phyloP scores from a whole-genome alignment of 2,888 invertebrate genomes.

The Drosophila rubida region DNA sequence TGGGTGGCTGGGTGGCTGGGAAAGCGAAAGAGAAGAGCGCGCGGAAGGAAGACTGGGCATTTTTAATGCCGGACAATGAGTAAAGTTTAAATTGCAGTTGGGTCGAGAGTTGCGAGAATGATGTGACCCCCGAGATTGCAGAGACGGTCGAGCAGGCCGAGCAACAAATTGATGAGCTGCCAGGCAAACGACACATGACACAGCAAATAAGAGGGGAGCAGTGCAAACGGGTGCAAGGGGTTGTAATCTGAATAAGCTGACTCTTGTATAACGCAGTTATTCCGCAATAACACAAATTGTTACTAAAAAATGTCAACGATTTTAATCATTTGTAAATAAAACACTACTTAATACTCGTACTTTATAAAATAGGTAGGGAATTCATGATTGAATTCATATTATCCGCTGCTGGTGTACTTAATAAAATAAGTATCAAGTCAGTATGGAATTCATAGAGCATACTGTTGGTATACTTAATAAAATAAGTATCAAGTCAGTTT shows the following conservation, averaged over 20 bases:
- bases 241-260: not conserved
- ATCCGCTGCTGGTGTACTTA: no score
- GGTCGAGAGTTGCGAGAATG: slow-evolving; percentile 21
- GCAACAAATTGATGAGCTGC: slow-evolving; percentile 30
- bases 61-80: slow-evolving; percentile 42
- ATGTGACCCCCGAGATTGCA: slow-evolving; percentile 15
- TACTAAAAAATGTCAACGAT: no score
- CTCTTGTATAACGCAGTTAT: no score
- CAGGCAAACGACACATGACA: not conserved
- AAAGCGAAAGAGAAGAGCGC: not conserved
- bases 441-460: no score
- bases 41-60: slow-evolving; percentile 3
- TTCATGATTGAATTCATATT: no score
- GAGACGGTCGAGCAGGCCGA: not conserved
- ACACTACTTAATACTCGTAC: no score
- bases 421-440: no score
- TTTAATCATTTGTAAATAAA: no score
- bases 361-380: no score
- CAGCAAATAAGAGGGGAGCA: not conserved
- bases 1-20: no score
- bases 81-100: slow-evolving; percentile 75
- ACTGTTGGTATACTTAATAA: no score
- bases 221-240: not conserved
- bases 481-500: no score
- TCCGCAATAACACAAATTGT: not conserved